These are phyloP conservation scores for Jaculus jaculus DNA, from an alignment of 2,113 vertebrate species.

Conservation along the genomic window DNA sequence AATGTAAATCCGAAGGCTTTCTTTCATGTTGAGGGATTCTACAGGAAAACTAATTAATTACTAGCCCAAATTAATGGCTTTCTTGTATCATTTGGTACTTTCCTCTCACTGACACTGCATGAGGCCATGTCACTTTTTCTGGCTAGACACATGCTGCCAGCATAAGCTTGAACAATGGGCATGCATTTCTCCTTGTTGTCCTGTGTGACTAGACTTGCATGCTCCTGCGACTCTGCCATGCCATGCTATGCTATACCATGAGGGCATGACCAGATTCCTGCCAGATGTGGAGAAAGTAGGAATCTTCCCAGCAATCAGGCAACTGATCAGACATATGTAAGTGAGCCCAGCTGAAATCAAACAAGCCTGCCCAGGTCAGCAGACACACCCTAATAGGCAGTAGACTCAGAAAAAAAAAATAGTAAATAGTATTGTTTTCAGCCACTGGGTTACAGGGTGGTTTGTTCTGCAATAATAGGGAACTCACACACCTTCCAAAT, in stretches of 20 bases:
- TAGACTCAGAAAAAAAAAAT: not conserved
- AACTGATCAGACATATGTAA: not conserved
- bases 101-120: not conserved
- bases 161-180: not conserved
- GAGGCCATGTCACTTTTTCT: conserved; percentile 17
- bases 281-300: not conserved
- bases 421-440: conserved; percentile 5
- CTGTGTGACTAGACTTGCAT: conserved; percentile 15
- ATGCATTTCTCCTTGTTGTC: not conserved
- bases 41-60: conserved; percentile 25
- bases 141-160: not conserved
- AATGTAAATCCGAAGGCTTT: not conserved
- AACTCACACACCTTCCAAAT: conserved; percentile 49
- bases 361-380: not conserved
- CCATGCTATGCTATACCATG: not conserved
- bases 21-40: conserved; percentile 28
- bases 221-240: not conserved
- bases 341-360: not conserved
- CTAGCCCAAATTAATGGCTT: not conserved
- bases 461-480: not conserved
- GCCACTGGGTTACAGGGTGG: not conserved
- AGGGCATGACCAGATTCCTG: conserved; percentile 28
- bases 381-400: not conserved
- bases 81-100: not conserved
- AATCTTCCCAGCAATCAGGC: not conserved